Evolutionary conservation across 2,888 invertebrate species (phyloP), one percentile per base, ranked within the genome.

Genomic region (Amiota minor): DNA sequence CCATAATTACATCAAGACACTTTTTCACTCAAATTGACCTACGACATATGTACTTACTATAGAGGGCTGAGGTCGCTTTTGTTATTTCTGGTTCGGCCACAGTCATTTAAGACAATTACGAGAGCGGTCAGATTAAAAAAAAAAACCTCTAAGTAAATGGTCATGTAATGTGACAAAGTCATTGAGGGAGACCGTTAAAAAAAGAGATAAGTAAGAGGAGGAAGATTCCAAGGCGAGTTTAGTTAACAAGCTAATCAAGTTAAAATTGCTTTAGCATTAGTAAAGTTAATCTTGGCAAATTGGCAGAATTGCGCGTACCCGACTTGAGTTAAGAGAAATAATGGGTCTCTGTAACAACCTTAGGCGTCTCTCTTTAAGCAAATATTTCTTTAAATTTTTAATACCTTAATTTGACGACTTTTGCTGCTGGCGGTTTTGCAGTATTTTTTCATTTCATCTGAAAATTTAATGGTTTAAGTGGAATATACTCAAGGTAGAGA

Each of bases 91-190:
- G 14, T 56, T 53, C 1, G 16, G 53, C 53, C 53, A 53, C 12
- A 53, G 59, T 59, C 59, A 59, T 59, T 59, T 59, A 20, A 59
- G 59, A 59, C 59, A 20, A 59, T 59, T 59, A 59, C 59, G 18
- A 8, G 9, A 11, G 20, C 20, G 18, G 10, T 8, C 18, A 59
- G 59, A 20, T n/a, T n/a, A n/a, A n/a, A n/a, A 20, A 18, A 12
- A 53, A 23, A 35, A 35, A 35, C 35, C 35, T 6, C 20, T 4
- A 1, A 59, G 59, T 11, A 35, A 59, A 20, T 59, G 16, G 11
- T 59, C 59, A 59, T 59, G 59, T 59, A 59, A 59, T 59, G 59
- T 20, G 20, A 11, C 59, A 59, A 59, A 59, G 23, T n/a, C 59
- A 59, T 59, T 59, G 59, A 59, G 11, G 8, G 53, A 20, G 12